phyloP scores from a whole-genome alignment of 2,888 invertebrate genomes.

The Ectemnius cavifrons region DNA sequence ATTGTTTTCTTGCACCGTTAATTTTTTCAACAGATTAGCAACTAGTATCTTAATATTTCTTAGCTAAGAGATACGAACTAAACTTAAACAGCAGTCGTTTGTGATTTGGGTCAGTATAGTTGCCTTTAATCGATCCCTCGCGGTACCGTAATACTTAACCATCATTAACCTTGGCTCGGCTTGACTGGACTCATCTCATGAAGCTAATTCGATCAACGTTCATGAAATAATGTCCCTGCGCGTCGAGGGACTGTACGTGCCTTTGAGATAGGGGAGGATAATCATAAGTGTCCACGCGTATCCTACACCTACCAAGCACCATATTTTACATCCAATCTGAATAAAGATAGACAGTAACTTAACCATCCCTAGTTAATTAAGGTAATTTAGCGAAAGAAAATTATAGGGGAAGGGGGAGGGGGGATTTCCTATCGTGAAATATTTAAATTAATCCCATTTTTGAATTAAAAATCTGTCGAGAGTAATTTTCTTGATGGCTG shows the following conservation, averaged over 20 bases:
- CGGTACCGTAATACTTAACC: slow-evolving; percentile 37
- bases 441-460: not conserved
- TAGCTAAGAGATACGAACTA: no score
- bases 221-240: slow-evolving; percentile 47
- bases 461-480: slow-evolving; percentile 4
- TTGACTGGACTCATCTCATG: slow-evolving; percentile 17
- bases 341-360: not conserved
- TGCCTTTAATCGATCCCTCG: slow-evolving; percentile 43
- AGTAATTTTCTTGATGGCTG: slow-evolving; percentile 19
- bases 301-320: not conserved
- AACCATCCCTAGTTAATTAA: not conserved
- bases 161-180: slow-evolving; percentile 65
- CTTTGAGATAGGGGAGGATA: slow-evolving; percentile 24
- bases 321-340: not conserved
- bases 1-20: no score
- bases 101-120: slow-evolving; percentile 21
- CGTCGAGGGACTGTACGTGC: slow-evolving; percentile 37
- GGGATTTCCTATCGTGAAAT: not conserved
- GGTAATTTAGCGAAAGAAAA: not conserved
- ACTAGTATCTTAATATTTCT: no score
- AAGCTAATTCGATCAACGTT: slow-evolving; percentile 59
- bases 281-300: slow-evolving; percentile 31
- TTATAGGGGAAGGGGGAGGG: not conserved
- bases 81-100: not conserved
- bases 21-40: no score